Conservation (phyloP, 2,888 invertebrate genomes). For the Drosophila falleni region DNA sequence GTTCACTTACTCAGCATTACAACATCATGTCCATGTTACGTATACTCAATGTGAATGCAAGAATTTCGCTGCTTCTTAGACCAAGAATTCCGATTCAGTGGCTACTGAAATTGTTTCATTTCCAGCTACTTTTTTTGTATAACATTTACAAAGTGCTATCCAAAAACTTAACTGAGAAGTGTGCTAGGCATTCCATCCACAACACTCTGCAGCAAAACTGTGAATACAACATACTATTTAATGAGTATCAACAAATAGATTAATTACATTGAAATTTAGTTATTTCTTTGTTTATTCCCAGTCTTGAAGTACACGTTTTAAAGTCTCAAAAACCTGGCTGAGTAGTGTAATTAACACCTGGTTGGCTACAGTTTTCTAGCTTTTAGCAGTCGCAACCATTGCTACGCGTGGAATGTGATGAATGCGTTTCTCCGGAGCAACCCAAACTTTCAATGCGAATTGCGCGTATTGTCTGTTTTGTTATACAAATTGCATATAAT, state of each 20-base stretch:
- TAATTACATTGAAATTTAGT: background rate
- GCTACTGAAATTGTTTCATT: conserved; percentile 33
- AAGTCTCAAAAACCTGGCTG: conserved; percentile 2
- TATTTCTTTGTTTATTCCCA: background rate
- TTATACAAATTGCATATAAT: conserved; percentile 64
- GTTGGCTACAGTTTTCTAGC: conserved; percentile 21
- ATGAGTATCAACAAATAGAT: background rate
- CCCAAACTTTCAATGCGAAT: conserved; percentile 31
- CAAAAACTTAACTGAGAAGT: conserved; percentile 28
- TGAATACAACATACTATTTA: background rate
- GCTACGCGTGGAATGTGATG: conserved; percentile 43
- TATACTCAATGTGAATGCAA: conserved; percentile 24
- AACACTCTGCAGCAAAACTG: conserved; percentile 25
- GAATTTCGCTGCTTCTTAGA: conserved; percentile 19
- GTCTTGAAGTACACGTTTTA: background rate
- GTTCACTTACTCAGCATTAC: conserved; percentile 11
- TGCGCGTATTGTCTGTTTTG: conserved; percentile 49
- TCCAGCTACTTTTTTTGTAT: conserved; percentile 31
- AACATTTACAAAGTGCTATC: conserved; percentile 39
- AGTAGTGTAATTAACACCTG: conserved; percentile 46
- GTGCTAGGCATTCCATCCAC: background rate
- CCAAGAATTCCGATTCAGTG: conserved; percentile 39
- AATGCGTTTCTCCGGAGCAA: conserved; percentile 20
- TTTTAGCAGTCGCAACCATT: conserved; percentile 18
- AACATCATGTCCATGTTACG: conserved; percentile 14